Conservation (phyloP, 2,888 invertebrate genomes). For the Eupsilia transversa region DNA sequence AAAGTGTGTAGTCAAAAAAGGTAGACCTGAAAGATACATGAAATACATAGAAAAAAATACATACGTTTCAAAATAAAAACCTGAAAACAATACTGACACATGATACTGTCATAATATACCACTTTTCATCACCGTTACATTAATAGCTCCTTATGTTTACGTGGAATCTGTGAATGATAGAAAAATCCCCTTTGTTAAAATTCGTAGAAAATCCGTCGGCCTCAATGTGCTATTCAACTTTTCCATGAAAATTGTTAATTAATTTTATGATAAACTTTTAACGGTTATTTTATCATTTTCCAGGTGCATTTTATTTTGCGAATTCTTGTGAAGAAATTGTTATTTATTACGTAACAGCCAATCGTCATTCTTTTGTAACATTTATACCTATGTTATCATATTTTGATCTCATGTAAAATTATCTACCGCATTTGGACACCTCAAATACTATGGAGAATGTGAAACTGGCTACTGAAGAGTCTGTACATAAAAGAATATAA, state of each 20-base stretch:
- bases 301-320: background rate
- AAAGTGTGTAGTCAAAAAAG: background rate
- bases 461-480: background rate
- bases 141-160: background rate
- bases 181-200: background rate
- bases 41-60: background rate
- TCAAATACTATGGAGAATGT: no score
- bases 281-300: background rate
- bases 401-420: background rate
- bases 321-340: background rate
- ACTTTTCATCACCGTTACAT: background rate
- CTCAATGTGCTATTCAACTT: background rate
- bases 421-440: background rate
- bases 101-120: background rate
- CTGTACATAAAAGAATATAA: background rate
- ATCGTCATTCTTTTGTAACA: background rate
- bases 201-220: slow-evolving; percentile 6
- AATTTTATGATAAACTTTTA: background rate
- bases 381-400: background rate
- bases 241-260: background rate
- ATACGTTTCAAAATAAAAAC: background rate
- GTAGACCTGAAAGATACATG: background rate
- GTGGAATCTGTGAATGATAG: background rate
- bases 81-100: background rate
- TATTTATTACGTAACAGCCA: background rate